Conservation (phyloP, 2,113 vertebrate genomes). For the Pipra filicauda region DNA sequence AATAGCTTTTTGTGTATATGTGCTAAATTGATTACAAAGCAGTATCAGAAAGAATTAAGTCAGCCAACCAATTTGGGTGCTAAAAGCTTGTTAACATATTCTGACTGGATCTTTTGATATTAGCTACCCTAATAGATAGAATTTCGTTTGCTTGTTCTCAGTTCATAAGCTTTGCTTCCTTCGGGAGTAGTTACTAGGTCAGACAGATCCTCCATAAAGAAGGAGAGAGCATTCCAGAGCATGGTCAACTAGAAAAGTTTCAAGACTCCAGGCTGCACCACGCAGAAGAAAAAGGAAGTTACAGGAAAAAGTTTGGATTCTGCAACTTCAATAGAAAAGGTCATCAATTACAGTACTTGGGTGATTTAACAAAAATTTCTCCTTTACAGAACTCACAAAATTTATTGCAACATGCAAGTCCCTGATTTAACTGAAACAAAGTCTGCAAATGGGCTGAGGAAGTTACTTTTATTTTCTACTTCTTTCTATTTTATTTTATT, state of each 20-base stretch:
- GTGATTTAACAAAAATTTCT: neutral
- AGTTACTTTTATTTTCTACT: neutral
- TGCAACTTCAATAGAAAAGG: neutral
- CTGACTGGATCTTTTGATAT: neutral
- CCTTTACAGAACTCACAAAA: neutral
- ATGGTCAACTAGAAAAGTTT: neutral
- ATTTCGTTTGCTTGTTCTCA: neutral
- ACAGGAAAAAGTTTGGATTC: neutral
- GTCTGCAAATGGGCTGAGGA: neutral
- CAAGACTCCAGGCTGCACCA: neutral
- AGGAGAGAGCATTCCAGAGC: neutral
- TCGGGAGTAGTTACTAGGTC: neutral
- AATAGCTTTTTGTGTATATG: neutral
- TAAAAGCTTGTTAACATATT: neutral
- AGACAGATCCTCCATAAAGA: neutral
- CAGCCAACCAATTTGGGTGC: neutral
- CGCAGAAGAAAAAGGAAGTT: neutral
- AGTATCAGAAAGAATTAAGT: neutral
- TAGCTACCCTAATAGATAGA: neutral
- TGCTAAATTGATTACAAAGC: neutral
- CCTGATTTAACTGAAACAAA: neutral
- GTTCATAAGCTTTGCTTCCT: neutral
- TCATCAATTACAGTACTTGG: neutral
- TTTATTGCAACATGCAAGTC: neutral
- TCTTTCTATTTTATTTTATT: neutral